Evolutionary conservation across 1,140 invertebrate species (phyloP), one percentile per base, ranked within the genome.

Genomic region (Drosophila tani): DNA sequence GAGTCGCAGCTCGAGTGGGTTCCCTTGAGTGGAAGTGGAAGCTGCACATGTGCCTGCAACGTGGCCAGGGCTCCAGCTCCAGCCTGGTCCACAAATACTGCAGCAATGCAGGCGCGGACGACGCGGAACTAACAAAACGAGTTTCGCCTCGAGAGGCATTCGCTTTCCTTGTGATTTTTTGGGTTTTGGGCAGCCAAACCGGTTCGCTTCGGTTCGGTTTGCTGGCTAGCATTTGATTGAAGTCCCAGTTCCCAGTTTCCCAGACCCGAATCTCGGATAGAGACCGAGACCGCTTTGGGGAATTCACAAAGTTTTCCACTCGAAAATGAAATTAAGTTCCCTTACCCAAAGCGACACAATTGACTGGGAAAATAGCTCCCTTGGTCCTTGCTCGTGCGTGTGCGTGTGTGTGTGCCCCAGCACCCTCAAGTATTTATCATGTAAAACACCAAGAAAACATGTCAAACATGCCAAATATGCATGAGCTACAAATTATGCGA

Each of bases 401-500:
- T 32, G 47, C 29, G 51, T 32, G 19, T 65, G 32, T 59, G 47
- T 56, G 56, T 69, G 49, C 46, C 57, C 56, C 66, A 65, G 68
- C 84, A 88, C 81, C 85, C 85, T 90, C 81, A 84, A 84, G 79
- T 91, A 83, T 83, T 88, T 91, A 90, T 81, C 75, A 84, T 88
- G 87, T 91, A 71, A 84, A 91, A 87, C 79, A 79, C 66, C 78
- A 82, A 91, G 73, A 75, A 87, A 91, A 91, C 78, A 88, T 91
- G 87, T 84, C 81, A 84, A 87, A 91, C 88, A 91, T 91, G 65
- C 75, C 75, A 84, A 91, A 91, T 83, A 91, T 91, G 83, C 64
- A 81, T 88, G 81, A 91, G 78, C 77, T 77, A 91, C 87, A 91
- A 88, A 88, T 88, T 88, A 88, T 88, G 84, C 84, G 74, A 84